Percentiles rank a stretch among this genome's conserved stretches.
Conservation (phyloP, 2,113 vertebrate species). For the Thalassarche chlororhynchos region DNA sequence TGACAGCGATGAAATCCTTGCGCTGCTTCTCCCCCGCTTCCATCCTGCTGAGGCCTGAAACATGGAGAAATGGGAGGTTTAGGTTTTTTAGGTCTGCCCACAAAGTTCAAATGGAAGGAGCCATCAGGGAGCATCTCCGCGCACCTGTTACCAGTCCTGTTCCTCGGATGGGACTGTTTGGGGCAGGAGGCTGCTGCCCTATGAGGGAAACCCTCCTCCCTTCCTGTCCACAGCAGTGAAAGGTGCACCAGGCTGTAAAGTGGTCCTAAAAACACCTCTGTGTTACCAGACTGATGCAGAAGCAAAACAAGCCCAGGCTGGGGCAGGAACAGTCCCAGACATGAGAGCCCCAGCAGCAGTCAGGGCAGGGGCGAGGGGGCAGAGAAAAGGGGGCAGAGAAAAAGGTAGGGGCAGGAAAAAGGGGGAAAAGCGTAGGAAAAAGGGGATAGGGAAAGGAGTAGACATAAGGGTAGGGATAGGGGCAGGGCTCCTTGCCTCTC, state of each 20-base stretch:
- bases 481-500: neutral
- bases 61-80: neutral
- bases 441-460: neutral
- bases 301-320: neutral
- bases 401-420: neutral
- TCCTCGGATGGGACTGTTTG: neutral
- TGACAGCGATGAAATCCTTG: conserved; percentile 42
- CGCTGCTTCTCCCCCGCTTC: conserved; percentile 66
- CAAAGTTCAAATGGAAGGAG: neutral
- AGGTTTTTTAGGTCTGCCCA: neutral
- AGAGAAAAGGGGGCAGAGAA: neutral
- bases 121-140: neutral
- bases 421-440: neutral
- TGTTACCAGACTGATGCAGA: neutral
- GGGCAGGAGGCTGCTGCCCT: neutral
- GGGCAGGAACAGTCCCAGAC: neutral
- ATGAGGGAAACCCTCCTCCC: neutral
- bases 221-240: neutral
- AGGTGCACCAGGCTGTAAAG: neutral
- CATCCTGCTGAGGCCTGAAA: conserved; percentile 62
- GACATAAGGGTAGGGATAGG: neutral
- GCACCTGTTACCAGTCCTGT: neutral
- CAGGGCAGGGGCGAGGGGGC: neutral
- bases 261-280: neutral
- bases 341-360: neutral